Base-by-base conservation (phyloP, 1,140 invertebrate genomes). In the Calliopsis andreniformis region DNA sequence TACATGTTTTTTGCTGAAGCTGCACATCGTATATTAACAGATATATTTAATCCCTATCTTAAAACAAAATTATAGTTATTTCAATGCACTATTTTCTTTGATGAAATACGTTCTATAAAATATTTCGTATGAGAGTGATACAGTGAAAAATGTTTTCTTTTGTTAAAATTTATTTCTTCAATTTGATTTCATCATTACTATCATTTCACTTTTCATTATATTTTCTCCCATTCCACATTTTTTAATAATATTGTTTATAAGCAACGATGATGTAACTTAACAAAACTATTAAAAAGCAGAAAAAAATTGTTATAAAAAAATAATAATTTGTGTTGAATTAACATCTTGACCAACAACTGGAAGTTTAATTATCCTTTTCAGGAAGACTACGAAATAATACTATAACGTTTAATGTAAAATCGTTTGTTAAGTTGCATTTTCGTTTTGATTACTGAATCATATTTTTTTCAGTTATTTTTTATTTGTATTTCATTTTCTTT, bases 401-500 rank as follows among this genome's bases (percentile, higher is more conserved):
- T 23, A 23, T 23, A 8, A 2, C 18, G n/a, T 10, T 49, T 49
- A 4, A 20, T 49, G 1, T 49, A 7, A 49, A 73, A 16, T 12
- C 5, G 10, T 30, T 12, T 56, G 63, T 20, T 32, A 35, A 39
- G n/a, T 58, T 28, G 12, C 6, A 14, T 12, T 42, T 39, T 18
- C n/a, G 1, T 62, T 39, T 35, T 23, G 39, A 58, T 30, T 16
- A 14, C 28, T 1, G 16, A 42, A 12, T n/a, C n/a, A n/a, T n/a
- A n/a, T n/a, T n/a, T n/a, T 66, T 70, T 80, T 76, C 32, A 63
- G 70, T 80, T 73, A 20, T 61, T 80, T 75, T 78, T 53, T 62
- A 73, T 78, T 78, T 78, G 55, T 59, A 18, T 70, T 69, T 49
- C 47, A 53, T 59, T 89, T 87, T 87, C 90, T 78, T 91, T 79